A percentile compares a stretch with the other conserved stretches of the same genome.
These are phyloP conservation scores for Drepana falcataria DNA, from an alignment of 2,888 invertebrate genomes.

Conservation along the genomic window DNA sequence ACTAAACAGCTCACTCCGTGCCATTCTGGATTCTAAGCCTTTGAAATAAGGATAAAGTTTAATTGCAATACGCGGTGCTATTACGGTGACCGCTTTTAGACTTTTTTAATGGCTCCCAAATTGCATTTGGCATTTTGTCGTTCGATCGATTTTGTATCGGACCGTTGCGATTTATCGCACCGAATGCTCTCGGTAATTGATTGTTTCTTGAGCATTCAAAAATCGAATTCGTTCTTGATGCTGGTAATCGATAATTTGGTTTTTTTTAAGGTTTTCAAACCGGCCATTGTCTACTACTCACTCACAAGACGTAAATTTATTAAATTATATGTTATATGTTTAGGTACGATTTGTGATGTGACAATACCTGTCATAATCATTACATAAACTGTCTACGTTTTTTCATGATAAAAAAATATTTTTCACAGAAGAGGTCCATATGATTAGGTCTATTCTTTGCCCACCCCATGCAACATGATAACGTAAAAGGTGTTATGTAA, in stretches of 20 bases:
- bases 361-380: conserved; percentile 5
- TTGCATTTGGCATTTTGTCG: conserved; percentile 34
- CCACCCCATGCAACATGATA: too few species aligned
- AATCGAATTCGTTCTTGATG: conserved; percentile 31
- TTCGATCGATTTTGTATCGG: conserved; percentile 39
- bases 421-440: too few species aligned
- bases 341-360: conserved; percentile 24
- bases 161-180: conserved; percentile 41
- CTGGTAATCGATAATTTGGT: conserved; percentile 42
- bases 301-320: conserved; percentile 14
- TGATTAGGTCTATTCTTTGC: too few species aligned
- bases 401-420: too few species aligned
- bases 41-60: conserved; percentile 19
- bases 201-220: conserved; percentile 32
- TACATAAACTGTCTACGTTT: background rate
- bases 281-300: conserved; percentile 25
- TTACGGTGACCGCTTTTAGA: conserved; percentile 36
- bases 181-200: conserved; percentile 35
- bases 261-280: conserved; percentile 21
- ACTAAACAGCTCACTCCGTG: conserved; percentile 6
- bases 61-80: conserved; percentile 25
- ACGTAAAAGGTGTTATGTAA: too few species aligned
- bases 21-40: conserved; percentile 20
- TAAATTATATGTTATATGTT: conserved; percentile 23
- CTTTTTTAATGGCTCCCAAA: conserved; percentile 36